Evolutionary conservation across 2,888 invertebrate genomes (phyloP), one percentile per base, ranked within the genome.

Genomic region (Eumerus sabulonum): DNA sequence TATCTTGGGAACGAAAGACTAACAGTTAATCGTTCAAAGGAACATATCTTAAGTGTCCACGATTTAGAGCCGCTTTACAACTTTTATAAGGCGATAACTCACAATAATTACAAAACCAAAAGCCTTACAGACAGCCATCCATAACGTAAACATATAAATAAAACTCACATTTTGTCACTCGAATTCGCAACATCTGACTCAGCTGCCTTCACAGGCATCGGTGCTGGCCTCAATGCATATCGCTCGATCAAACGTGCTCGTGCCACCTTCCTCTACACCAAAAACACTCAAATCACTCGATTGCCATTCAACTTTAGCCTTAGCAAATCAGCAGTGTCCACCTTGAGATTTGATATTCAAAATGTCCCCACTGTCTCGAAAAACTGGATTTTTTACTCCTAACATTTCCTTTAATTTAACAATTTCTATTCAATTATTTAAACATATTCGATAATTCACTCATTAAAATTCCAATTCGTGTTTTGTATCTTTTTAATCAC

Each of bases 391-490:
- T 35, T 35, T 12, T 35, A 14, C 9, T 11, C 36, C 3, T 12
- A 50, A 48, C n/a, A 27, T 50, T 17, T 47, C 11, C 27, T 36
- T 17, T 63, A 63, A 51, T 27, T 27, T 27, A 47, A 38, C 64
- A 47, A 64, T 64, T 64, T 54, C 18, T 47, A 64, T 54, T 47
- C 54, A 45, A 9, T 47, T 47, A 54, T 38, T 64, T 40, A 44
- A 63, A 27, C 51, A 50, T 19, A 42, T 40, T 27, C 18, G 9
- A 11, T 54, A 64, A 54, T 66, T 48, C 12, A 2, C 9, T 17
- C 40, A 66, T 48, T 36, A 50, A 50, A 9, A 48, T 42, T 17
- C 45, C 13, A 16, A 1, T 47, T 40, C 14, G 40, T 48, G 36
- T 9, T 38, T 44, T 11, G 35, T 35, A 45, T 19, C 13, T 35